Base-by-base conservation (phyloP, 2,888 invertebrate species). In the Diachrysia chrysitis region DNA sequence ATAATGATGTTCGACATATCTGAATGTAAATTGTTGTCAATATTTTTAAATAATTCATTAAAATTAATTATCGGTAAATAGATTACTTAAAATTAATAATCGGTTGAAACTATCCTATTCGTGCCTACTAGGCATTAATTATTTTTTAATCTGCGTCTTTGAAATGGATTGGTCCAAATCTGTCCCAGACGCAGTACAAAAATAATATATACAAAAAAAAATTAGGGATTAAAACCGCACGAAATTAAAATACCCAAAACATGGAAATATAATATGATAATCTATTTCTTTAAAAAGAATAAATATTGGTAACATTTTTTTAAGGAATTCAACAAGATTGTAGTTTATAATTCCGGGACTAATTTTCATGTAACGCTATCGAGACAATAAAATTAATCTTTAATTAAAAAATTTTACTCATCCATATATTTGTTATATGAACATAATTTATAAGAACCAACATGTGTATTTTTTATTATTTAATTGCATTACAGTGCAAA, bases 371-470 rank as follows among this genome's bases (percentile, higher is more conserved):
- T n/a, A n/a, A n/a, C n/a, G n/a, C n/a, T n/a, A n/a, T n/a, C n/a
- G n/a, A n/a, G n/a, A n/a, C n/a, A n/a, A n/a, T n/a, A n/a, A 48
- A 25, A 19, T 46, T 64, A 58, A 62, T 64, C 48, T 59, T 29
- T 62, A 62, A 63, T 73, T 73, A 65, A 64, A 55, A 73, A 46
- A 65, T 73, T 68, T 65, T 57, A 56, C 48, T 61, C 6, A 51
- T 56, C 6, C 14, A 19, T 58, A 60, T 19, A 42, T 60, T 29
- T 42, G 12, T 51, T 1, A 46, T 10, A 48, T 64, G 57, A 37
- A 46, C 54, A 62, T 73, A 68, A 64, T 67, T 35, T 64, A 65
- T 61, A 37, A 46, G 32, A 51, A n/a, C n/a, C n/a, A n/a, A n/a
- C n/a, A n/a, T n/a, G n/a, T n/a, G 12, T 57, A 37, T 19, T 23